phyloP scores from a whole-genome alignment of 2,888 invertebrate genomes.

The Diplazon laetatorius region DNA sequence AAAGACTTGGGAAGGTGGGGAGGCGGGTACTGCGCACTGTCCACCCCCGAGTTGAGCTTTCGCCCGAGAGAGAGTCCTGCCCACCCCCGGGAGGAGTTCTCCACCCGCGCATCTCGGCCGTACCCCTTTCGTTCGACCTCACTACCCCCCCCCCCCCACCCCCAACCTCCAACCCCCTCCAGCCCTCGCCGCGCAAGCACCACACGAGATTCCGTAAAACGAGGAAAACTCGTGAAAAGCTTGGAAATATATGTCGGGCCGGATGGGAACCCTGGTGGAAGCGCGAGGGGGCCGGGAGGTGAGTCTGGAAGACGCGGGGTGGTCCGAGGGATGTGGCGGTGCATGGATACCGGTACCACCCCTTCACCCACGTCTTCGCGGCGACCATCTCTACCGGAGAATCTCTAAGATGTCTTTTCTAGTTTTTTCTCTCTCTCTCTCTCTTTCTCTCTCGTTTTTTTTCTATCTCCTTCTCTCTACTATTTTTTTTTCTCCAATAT shows the following conservation, averaged over 20 bases:
- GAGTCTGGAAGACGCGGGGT: slow-evolving; percentile 47
- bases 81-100: slow-evolving; percentile 61
- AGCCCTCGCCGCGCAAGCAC: neutral
- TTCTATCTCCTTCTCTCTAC: too few species aligned
- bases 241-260: slow-evolving; percentile 26
- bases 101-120: slow-evolving; percentile 60
- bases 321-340: slow-evolving; percentile 69
- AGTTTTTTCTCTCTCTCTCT: slow-evolving; percentile 45
- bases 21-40: slow-evolving; percentile 82
- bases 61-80: slow-evolving; percentile 70
- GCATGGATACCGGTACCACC: slow-evolving; percentile 51
- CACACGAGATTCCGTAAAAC: slow-evolving; percentile 28
- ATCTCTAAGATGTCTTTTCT: slow-evolving; percentile 43
- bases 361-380: slow-evolving; percentile 51
- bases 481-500: slow-evolving; percentile 17
- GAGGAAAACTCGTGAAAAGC: slow-evolving; percentile 52
- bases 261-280: slow-evolving; percentile 29
- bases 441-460: slow-evolving; percentile 31
- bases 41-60: slow-evolving; percentile 75
- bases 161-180: too few species aligned
- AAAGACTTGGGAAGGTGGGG: slow-evolving; percentile 79
- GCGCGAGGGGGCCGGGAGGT: slow-evolving; percentile 24
- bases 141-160: too few species aligned
- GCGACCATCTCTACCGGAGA: slow-evolving; percentile 43
- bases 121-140: too few species aligned